phyloP scores from a whole-genome alignment of 2,797 vertebrate genomes.

The Luscinia luscinia region DNA sequence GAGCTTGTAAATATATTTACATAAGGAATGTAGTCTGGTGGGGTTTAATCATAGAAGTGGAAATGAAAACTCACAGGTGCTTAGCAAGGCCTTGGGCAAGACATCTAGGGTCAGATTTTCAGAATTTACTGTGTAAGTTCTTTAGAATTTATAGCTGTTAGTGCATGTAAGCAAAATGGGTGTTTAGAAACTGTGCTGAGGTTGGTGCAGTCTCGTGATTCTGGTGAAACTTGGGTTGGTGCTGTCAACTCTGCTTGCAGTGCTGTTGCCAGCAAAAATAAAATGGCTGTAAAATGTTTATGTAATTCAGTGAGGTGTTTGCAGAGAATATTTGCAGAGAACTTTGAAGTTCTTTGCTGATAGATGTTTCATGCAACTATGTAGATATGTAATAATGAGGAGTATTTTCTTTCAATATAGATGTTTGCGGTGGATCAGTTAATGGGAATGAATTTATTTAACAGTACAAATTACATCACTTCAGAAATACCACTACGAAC shows the following conservation, averaged over 20 bases:
- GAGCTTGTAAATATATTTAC: conserved; percentile 7
- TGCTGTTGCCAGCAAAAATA: background rate
- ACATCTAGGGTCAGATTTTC: background rate
- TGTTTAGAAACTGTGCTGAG: background rate
- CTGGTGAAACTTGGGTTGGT: background rate
- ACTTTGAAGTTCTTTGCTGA: background rate
- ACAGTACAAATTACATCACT: conserved; percentile 73
- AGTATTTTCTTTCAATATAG: conserved; percentile 54
- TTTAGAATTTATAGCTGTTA: background rate
- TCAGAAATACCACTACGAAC: conserved; percentile 73
- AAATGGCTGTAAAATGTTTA: background rate
- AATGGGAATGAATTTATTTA: conserved; percentile 75
- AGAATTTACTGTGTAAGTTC: background rate
- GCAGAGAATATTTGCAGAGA: background rate
- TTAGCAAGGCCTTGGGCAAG: background rate
- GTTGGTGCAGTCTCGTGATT: background rate
- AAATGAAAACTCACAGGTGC: background rate
- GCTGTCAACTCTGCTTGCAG: background rate
- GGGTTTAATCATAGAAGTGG: background rate
- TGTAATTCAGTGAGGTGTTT: background rate
- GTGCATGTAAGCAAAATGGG: background rate
- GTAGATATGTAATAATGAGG: background rate
- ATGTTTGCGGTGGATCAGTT: conserved; percentile 76
- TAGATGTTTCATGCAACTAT: background rate
- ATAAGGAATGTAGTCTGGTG: background rate